A percentile compares a stretch with the other conserved stretches of the same genome.
phyloP scores from a whole-genome alignment of 2,797 vertebrate species.

The Clarias laeviceps region DNA sequence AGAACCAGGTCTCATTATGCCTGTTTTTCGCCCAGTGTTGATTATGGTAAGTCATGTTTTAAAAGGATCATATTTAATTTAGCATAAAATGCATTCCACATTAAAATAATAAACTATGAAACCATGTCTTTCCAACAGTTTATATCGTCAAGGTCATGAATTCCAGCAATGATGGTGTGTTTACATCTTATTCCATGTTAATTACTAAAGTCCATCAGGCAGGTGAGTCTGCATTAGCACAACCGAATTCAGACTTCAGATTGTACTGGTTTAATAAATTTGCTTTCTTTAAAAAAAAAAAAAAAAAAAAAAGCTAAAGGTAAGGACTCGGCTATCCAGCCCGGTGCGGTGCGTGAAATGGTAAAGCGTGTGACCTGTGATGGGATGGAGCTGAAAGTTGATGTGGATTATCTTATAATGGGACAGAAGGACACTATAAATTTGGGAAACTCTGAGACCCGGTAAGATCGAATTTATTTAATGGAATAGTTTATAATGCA shows the following conservation, averaged over 20 bases:
- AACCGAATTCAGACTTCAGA: not conserved
- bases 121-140: conserved; percentile 50
- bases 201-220: conserved; percentile 64
- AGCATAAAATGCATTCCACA: not conserved
- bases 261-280: not conserved
- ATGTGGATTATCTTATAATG: conserved; percentile 70
- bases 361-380: conserved; percentile 54
- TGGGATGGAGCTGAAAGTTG: conserved; percentile 47
- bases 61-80: not conserved
- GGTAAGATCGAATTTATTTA: conserved; percentile 56
- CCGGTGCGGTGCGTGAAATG: conserved; percentile 59
- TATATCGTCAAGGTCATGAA: conserved; percentile 61
- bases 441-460: conserved; percentile 48
- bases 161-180: conserved; percentile 63
- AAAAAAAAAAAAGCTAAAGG: conserved; percentile 48
- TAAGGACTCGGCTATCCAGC: conserved; percentile 54
- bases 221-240: conserved; percentile 54
- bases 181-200: conserved; percentile 60
- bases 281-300: not conserved
- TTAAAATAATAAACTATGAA: not conserved
- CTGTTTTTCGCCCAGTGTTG: conserved; percentile 60
- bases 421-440: conserved; percentile 59
- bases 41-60: conserved; percentile 66
- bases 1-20: conserved; percentile 51
- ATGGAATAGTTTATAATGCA: not conserved